Base-by-base conservation (phyloP, 2,797 vertebrate species). In the Coluber constrictor region DNA sequence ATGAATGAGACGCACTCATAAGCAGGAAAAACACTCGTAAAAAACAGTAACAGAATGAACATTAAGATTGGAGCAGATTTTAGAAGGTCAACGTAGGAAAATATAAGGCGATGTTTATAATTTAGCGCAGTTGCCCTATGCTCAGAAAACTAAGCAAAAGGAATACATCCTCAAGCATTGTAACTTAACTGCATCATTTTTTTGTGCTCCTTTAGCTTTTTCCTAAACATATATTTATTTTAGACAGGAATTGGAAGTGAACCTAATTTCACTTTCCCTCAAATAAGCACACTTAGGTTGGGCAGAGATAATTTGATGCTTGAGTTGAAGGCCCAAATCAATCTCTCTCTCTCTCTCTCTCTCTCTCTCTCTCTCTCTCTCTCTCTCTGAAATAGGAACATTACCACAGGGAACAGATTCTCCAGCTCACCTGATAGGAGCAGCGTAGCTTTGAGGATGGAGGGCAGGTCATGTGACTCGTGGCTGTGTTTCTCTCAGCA, bases 1-100 rank as follows among this genome's bases (percentile, higher is more conserved):
- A 96, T 57, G 23, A 92, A 88, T 88, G 54, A 57, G 92, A 57
- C 93, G 86, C 43, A 93, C 2, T 57, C 25, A 18, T 61, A 74
- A 11, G 74, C 29, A 93, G 88, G 16, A 89, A 83, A 20, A 9
- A 37, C 90, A 60, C n/a, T 51, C 20, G 0, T 20, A 3, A 83
- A 83, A 90, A 63, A 25, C 57, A 92, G 54, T 29, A 61, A 29
- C 79, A 37, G 86, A 61, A 61, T 5, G 15, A 83, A 83, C 16
- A 37, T 37, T 89, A 54, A 5, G 16, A 32, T 20, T 47, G 20
- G 20, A 25, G 27, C 37, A 37, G 55, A 79, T 87, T 92, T 60
- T 88, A 25, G 13, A 43, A 92, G 3, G 2, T 55, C 56, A 59
- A 3, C 87, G 54, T 2, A 0, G 37, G 88, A 92, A 88, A 90